These are phyloP conservation scores for Chloropsis hardwickii DNA, from an alignment of 2,113 vertebrate genomes.

Conservation along the genomic window DNA sequence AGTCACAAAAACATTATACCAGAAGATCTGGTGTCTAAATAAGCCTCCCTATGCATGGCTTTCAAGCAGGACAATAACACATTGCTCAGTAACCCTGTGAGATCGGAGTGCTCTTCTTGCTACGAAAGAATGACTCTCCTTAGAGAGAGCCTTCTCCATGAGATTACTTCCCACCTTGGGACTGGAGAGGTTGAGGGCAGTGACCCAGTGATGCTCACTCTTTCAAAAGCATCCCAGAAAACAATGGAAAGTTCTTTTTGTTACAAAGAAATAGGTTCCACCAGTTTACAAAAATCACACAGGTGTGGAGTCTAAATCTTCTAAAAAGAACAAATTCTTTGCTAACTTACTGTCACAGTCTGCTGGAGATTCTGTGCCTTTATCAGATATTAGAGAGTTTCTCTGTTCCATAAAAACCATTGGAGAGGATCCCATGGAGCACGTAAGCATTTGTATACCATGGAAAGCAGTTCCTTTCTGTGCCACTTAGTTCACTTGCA, in stretches of 20 bases:
- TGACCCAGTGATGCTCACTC: background rate
- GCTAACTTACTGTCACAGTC: background rate
- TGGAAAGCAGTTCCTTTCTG: background rate
- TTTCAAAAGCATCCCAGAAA: background rate
- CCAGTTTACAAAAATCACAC: background rate
- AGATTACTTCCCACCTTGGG: background rate
- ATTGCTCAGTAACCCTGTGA: background rate
- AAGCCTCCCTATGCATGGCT: background rate
- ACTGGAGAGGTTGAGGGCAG: background rate
- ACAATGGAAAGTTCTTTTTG: background rate
- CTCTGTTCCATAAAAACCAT: background rate
- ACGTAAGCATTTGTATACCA: rapidly evolving
- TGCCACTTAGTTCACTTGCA: background rate
- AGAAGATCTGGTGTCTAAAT: background rate
- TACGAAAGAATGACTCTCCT: background rate
- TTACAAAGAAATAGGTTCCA: background rate
- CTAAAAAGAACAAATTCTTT: background rate
- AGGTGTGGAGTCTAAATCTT: background rate
- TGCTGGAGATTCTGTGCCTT: background rate
- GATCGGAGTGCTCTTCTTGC: background rate
- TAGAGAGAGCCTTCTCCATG: background rate
- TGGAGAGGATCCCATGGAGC: background rate
- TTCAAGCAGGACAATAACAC: background rate
- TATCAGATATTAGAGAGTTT: background rate
- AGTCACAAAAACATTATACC: background rate